Conservation (phyloP, 2,888 invertebrate species). For the Toxonevra muliebris region DNA sequence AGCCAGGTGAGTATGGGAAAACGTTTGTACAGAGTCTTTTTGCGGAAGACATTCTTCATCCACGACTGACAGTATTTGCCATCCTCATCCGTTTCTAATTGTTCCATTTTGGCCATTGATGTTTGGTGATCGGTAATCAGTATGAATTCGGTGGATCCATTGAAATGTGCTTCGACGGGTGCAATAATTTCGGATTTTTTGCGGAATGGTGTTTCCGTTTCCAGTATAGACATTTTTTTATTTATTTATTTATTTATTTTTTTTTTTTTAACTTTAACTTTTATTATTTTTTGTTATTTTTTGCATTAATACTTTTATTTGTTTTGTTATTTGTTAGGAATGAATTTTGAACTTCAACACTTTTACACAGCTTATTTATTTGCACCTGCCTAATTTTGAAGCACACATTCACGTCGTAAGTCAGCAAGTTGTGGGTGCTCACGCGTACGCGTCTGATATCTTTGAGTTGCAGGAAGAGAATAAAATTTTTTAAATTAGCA, state of each 20-base stretch:
- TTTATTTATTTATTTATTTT: conserved; percentile 11
- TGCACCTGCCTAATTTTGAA: background rate
- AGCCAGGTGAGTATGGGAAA: conserved; percentile 82
- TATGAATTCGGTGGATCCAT: conserved; percentile 58
- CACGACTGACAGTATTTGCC: conserved; percentile 38
- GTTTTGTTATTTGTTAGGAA: background rate
- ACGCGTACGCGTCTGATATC: conserved; percentile 8
- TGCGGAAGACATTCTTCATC: conserved; percentile 68
- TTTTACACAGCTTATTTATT: background rate
- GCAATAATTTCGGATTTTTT: conserved; percentile 50
- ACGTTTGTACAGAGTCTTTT: conserved; percentile 77
- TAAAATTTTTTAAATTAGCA: conserved; percentile 12
- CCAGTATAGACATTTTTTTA: conserved; percentile 52
- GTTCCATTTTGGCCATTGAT: conserved; percentile 47
- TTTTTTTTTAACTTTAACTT: background rate
- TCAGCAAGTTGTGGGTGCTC: background rate
- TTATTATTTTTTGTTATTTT: background rate
- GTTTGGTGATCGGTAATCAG: conserved; percentile 58
- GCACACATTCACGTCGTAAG: too few species aligned
- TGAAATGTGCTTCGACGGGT: conserved; percentile 54
- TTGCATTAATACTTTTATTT: background rate
- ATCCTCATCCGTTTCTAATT: conserved; percentile 47
- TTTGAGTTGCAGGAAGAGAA: conserved; percentile 11
- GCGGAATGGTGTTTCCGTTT: conserved; percentile 53
- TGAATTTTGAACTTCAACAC: background rate